Conservation (phyloP, 2,888 invertebrate species). For the Lycaena phlaeas region DNA sequence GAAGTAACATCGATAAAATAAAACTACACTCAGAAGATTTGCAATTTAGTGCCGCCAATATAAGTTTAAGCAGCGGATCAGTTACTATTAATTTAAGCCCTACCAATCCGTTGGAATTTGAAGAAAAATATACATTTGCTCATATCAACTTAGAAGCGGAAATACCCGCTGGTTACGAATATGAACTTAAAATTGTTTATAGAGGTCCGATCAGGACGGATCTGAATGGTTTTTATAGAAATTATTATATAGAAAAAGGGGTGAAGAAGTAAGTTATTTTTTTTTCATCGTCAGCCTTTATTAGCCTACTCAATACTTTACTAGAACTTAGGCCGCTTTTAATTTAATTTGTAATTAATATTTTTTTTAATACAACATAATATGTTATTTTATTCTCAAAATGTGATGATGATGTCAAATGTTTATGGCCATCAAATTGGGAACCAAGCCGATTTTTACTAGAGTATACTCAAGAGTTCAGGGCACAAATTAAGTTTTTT, state of each 20-base stretch:
- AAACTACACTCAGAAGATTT: conserved; percentile 54
- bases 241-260: conserved; percentile 64
- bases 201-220: conserved; percentile 68
- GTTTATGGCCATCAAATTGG: too few relatives aligned
- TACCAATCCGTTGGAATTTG: conserved; percentile 37
- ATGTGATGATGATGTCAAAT: too few relatives aligned
- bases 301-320: too few relatives aligned
- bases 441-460: too few relatives aligned
- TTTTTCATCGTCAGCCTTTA: too few relatives aligned
- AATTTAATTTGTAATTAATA: too few relatives aligned
- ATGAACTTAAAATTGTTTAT: conserved; percentile 67
- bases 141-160: conserved; percentile 49
- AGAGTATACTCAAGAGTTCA: too few relatives aligned
- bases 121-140: conserved; percentile 55
- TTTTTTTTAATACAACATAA: too few relatives aligned
- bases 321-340: too few relatives aligned
- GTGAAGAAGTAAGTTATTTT: conserved; percentile 60
- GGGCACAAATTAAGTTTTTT: too few relatives aligned
- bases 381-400: too few relatives aligned
- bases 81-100: conserved; percentile 25
- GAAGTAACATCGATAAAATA: conserved; percentile 36
- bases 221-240: conserved; percentile 75
- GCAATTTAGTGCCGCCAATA: conserved; percentile 30
- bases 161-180: conserved; percentile 41
- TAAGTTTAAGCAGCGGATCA: conserved; percentile 31